Evolutionary conservation across 2,113 vertebrate genomes (phyloP).

Genomic region (Chlorocebus sabaeus): DNA sequence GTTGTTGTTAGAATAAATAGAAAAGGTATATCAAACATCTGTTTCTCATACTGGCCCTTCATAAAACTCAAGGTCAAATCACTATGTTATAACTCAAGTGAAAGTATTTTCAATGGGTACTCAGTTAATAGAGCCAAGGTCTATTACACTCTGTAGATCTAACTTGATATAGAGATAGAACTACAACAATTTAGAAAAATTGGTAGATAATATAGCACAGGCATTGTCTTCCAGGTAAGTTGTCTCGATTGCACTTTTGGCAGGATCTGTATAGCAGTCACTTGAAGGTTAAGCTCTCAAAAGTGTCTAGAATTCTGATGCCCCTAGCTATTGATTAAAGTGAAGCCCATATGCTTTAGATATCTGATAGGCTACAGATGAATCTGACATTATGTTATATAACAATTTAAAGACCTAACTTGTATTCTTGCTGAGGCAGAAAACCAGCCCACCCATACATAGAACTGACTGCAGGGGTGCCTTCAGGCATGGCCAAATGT

Average conservation of each 20-base stretch:
- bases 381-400: neutral
- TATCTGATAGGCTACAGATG: neutral
- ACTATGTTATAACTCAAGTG: constrained; percentile 5
- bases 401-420: neutral
- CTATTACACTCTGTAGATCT: neutral
- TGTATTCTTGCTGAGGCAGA: neutral
- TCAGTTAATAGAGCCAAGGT: neutral
- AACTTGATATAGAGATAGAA: neutral
- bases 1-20: neutral
- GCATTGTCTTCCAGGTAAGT: neutral
- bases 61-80: neutral
- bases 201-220: neutral
- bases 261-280: neutral
- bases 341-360: neutral
- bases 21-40: neutral
- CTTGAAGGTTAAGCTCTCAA: neutral
- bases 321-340: constrained; percentile 4
- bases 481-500: constrained; percentile 3
- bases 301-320: neutral
- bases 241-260: neutral
- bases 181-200: neutral
- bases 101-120: neutral
- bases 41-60: neutral
- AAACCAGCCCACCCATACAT: neutral
- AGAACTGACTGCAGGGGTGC: neutral